Evolutionary conservation across 2,797 vertebrate genomes (phyloP).

Genomic region (Trachurus trachurus): DNA sequence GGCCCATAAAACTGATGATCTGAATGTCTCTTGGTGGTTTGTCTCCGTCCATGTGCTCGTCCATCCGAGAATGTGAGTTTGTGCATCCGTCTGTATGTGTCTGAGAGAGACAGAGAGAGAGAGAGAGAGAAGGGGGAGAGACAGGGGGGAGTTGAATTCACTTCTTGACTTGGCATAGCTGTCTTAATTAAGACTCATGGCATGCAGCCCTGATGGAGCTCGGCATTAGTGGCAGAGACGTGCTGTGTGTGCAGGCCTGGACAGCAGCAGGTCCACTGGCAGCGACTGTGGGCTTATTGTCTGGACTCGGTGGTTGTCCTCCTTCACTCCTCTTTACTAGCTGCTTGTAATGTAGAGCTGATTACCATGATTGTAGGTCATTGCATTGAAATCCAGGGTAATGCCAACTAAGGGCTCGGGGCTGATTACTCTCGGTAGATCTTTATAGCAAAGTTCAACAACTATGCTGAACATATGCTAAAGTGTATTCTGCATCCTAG

Average conservation of each 20-base stretch:
- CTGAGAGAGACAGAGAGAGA: neutral
- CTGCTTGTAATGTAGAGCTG: constrained; percentile 58
- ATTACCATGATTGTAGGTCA: constrained; percentile 58
- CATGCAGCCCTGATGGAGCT: constrained; percentile 66
- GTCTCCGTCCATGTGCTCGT: constrained; percentile 35
- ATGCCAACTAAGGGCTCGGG: constrained; percentile 1
- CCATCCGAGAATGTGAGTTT: constrained; percentile 42
- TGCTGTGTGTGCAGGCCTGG: constrained; percentile 64
- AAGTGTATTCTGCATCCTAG: neutral
- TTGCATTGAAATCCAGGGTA: constrained; percentile 19
- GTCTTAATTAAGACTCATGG: constrained; percentile 76
- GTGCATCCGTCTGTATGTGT: constrained; percentile 24
- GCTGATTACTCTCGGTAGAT: neutral
- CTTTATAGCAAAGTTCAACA: neutral
- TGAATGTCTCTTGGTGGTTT: constrained; percentile 56
- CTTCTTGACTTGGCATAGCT: constrained; percentile 74
- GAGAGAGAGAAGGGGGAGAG: neutral
- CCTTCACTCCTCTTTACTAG: constrained; percentile 50
- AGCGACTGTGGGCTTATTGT: constrained; percentile 59
- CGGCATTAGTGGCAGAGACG: constrained; percentile 59
- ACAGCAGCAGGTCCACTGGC: constrained; percentile 64
- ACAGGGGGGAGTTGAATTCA: constrained; percentile 41
- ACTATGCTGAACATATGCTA: neutral
- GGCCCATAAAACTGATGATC: constrained; percentile 71
- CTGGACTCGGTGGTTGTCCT: constrained; percentile 54